phyloP scores from a whole-genome alignment of 2,113 vertebrate species.

The Gobiocypris rarus region DNA sequence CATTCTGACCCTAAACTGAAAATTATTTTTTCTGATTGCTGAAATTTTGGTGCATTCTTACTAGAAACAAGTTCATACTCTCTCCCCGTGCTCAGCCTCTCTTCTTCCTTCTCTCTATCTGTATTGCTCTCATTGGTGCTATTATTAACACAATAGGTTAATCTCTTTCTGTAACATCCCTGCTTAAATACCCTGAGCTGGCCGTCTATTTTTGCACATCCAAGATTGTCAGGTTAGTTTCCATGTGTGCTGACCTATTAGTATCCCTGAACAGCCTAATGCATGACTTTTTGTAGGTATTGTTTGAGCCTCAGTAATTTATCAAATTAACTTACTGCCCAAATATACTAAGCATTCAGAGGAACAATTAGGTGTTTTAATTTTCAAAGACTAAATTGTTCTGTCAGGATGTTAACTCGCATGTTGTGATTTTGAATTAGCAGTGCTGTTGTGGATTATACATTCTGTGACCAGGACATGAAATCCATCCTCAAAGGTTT shows the following conservation, averaged over 20 bases:
- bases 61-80: background rate
- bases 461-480: background rate
- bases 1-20: too few species aligned
- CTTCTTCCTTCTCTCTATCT: background rate
- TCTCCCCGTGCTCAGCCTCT: background rate
- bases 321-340: background rate
- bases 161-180: background rate
- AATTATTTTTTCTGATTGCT: too few species aligned
- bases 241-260: background rate
- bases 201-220: constrained; percentile 29
- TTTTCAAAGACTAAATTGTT: background rate
- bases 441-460: background rate
- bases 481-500: background rate
- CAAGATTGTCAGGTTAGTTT: background rate
- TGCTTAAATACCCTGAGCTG: background rate
- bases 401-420: background rate
- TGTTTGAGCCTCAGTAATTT: background rate
- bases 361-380: background rate
- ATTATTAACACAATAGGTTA: constrained; percentile 11
- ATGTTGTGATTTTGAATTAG: background rate
- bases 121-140: background rate
- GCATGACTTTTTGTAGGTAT: background rate
- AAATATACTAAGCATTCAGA: background rate
- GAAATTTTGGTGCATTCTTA: background rate
- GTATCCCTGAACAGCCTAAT: background rate